Evolutionary conservation across 2,888 invertebrate species (phyloP).

Genomic region (Andrena praecox): DNA sequence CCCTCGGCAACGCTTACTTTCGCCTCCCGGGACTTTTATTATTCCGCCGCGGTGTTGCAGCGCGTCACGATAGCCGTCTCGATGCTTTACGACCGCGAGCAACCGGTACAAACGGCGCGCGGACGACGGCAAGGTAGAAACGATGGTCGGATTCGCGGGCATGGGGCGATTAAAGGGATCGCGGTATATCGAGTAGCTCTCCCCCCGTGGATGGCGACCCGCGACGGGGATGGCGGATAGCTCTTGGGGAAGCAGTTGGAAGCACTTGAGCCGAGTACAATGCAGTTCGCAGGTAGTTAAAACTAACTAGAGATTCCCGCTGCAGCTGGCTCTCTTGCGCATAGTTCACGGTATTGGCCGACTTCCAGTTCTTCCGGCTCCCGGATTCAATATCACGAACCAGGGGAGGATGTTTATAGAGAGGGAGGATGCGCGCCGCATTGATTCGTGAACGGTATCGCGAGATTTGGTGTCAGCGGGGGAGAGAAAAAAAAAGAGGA

Average conservation of each 20-base stretch:
- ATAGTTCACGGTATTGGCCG: conserved; percentile 54
- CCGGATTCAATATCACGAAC: conserved; percentile 46
- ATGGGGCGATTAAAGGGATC: conserved; percentile 44
- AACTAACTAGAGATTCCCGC: conserved; percentile 54
- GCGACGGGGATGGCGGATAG: conserved; percentile 4
- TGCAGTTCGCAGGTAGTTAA: conserved; percentile 56
- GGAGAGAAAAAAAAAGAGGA: not conserved
- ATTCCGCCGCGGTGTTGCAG: conserved; percentile 17
- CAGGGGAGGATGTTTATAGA: conserved; percentile 17
- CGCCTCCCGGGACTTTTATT: conserved; percentile 36
- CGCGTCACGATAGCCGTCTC: conserved; percentile 19
- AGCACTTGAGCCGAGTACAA: conserved; percentile 42
- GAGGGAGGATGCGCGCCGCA: not conserved
- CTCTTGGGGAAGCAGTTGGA: conserved; percentile 38
- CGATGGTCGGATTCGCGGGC: conserved; percentile 27
- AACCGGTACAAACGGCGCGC: not conserved
- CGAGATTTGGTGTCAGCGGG: not conserved
- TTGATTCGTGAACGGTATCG: conserved; percentile 27
- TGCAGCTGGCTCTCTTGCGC: conserved; percentile 22
- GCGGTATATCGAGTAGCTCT: conserved; percentile 10
- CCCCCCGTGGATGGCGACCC: not conserved
- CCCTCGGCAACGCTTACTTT: conserved; percentile 36
- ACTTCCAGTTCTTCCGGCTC: conserved; percentile 54
- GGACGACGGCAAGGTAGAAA: conserved; percentile 18
- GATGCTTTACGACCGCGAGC: conserved; percentile 30